Conservation (phyloP, 2,888 invertebrate species). For the Trachelus iudaicus region DNA sequence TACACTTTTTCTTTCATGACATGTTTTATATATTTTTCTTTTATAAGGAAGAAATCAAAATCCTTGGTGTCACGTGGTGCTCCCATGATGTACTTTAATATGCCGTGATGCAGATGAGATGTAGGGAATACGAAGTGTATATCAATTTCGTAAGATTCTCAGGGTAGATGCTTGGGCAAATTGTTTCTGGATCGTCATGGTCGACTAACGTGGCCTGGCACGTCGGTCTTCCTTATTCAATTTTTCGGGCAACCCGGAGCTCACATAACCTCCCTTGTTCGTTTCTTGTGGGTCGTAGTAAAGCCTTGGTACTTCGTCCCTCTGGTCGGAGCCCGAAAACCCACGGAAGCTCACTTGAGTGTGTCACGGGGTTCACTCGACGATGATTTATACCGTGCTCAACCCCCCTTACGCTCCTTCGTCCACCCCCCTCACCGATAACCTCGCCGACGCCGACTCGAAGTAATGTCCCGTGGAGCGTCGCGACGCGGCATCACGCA, state of each 20-base stretch:
- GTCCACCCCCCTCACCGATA: not conserved
- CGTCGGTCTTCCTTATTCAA: not conserved
- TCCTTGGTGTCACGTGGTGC: too few relatives aligned
- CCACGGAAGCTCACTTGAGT: constrained; percentile 19
- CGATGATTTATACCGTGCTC: constrained; percentile 20
- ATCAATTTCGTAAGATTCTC: constrained; percentile 22
- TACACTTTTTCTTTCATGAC: too few relatives aligned
- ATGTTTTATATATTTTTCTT: too few relatives aligned
- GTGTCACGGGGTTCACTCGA: constrained; percentile 21
- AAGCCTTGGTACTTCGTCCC: not conserved
- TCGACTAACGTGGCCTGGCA: not conserved
- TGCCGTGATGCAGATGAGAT: too few relatives aligned
- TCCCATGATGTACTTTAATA: too few relatives aligned
- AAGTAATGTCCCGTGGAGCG: not conserved
- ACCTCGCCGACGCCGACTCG: not conserved
- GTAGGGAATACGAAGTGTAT: not conserved
- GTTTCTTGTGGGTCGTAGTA: too few relatives aligned
- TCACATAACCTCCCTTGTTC: not conserved
- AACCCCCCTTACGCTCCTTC: not conserved
- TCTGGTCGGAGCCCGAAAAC: not conserved
- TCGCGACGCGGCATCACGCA: too few relatives aligned
- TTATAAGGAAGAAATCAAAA: too few relatives aligned
- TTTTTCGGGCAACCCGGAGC: not conserved
- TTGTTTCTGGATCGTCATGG: constrained; percentile 25
- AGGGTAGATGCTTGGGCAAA: constrained; percentile 27